These are phyloP conservation scores for Orchesella flavescens DNA, from an alignment of 2,888 invertebrate species.

Conservation along the genomic window DNA sequence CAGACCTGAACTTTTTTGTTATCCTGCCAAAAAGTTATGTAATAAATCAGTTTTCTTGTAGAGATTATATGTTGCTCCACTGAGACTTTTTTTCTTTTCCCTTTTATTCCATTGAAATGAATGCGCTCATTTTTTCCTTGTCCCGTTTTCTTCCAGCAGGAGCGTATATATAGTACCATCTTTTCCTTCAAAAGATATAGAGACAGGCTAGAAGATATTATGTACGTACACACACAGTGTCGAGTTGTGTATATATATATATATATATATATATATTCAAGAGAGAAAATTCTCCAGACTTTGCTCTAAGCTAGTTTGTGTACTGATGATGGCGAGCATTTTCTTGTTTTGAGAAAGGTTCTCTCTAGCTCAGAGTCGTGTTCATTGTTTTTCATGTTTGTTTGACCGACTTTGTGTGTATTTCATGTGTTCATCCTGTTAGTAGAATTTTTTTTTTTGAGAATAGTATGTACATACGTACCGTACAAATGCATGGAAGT, in stretches of 20 bases:
- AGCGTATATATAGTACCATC: constrained; percentile 23
- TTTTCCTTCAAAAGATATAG: neutral
- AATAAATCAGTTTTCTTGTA: constrained; percentile 65
- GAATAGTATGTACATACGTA: neutral
- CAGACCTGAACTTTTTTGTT: constrained; percentile 63
- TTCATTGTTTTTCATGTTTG: constrained; percentile 50
- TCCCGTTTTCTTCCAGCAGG: constrained; percentile 30
- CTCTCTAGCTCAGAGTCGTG: neutral
- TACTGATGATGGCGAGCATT: constrained; percentile 5
- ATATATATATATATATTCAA: too few relatives aligned
- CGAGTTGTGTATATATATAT: too few relatives aligned
- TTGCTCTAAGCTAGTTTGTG: neutral
- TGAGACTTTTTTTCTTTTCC: constrained; percentile 55
- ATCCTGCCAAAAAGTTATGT: constrained; percentile 63
- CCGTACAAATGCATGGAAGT: neutral
- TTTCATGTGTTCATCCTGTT: constrained; percentile 15
- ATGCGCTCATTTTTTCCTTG: constrained; percentile 48
- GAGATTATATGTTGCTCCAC: constrained; percentile 61
- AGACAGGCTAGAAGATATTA: too few relatives aligned
- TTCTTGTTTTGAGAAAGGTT: constrained; percentile 38
- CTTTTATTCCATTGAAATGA: constrained; percentile 54
- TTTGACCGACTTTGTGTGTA: constrained; percentile 53
- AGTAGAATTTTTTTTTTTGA: too few relatives aligned
- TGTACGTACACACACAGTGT: too few relatives aligned
- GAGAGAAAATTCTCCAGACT: neutral